Percentiles rank a stretch among this genome's conserved stretches.
These are phyloP conservation scores for Notodonta ziczac DNA, from an alignment of 2,888 invertebrate species.

Conservation along the genomic window DNA sequence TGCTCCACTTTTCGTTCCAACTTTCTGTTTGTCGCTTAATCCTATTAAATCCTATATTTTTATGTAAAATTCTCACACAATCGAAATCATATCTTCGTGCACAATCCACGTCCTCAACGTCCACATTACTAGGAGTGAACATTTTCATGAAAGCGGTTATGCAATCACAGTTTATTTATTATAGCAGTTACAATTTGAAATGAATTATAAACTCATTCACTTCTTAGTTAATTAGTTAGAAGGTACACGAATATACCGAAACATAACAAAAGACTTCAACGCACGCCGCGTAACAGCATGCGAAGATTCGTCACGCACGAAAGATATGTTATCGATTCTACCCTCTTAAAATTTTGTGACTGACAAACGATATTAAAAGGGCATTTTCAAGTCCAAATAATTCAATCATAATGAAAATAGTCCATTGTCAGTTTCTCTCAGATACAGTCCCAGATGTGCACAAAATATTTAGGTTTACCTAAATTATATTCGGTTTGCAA, in stretches of 20 bases:
- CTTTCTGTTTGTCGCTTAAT: constrained; percentile 55
- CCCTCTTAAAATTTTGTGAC: neutral
- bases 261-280: constrained; percentile 70
- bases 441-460: no score
- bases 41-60: constrained; percentile 21
- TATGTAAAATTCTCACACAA: constrained; percentile 12
- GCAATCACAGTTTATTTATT: constrained; percentile 31
- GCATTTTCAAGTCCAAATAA: no score
- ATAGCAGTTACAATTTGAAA: constrained; percentile 23
- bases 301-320: constrained; percentile 19
- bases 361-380: no score
- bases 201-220: constrained; percentile 18
- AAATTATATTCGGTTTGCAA: neutral
- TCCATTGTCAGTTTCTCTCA: neutral
- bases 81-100: constrained; percentile 7
- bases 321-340: constrained; percentile 23
- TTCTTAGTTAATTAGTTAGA: constrained; percentile 16
- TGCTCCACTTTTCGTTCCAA: constrained; percentile 59
- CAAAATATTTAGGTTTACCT: no score
- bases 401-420: no score
- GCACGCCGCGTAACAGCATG: constrained; percentile 46
- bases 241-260: constrained; percentile 21
- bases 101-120: constrained; percentile 11
- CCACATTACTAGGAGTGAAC: constrained; percentile 15
- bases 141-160: constrained; percentile 28